Evolutionary conservation across 2,113 vertebrate genomes (phyloP), one percentile per base, ranked within the genome.

Genomic region (Parus major): DNA sequence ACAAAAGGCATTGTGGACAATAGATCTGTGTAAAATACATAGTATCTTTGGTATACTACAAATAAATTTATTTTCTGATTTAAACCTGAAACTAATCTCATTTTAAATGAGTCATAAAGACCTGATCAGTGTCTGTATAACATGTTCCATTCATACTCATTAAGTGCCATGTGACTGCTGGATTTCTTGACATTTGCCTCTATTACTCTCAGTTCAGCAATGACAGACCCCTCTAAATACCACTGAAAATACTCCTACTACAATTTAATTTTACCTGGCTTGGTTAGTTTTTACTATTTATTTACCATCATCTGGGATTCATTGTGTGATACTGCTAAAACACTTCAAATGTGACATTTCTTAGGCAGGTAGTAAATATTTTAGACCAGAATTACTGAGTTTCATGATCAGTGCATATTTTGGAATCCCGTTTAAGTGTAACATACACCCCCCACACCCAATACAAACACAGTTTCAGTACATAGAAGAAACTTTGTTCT

Each of bases 51-150:
- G 52, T 64, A 56, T 56, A 52, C 22, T 68, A 84, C 35, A 84
- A 91, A 84, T 41, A 49, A 46, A 70, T 66, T 39, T 8, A 57
- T 47, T 92, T 76, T 75, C 65, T 89, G 60, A 56, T 91, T 92
- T 57, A 95, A 95, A 87, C 36, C 41, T 11, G 1, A 92, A 93
- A 60, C 70, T 53, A 91, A 95, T 87, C 65, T 91, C 14, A 89
- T 84, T 89, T 95, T 87, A 84, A 95, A 84, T 95, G 83, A 95
- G 68, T 93, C 91, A 94, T 61, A 82, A 93, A 87, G 86, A 84
- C 82, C 66, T 96, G 95, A 95, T 94, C 94, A 75, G 39, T 78
- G 53, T 93, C 89, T 66, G 84, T 91, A 90, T 94, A 93, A 91
- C 44, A 53, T 82, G 60, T 95, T 87, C 94, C 83, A 84, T 97